Conservation (phyloP, 2,113 vertebrate genomes). For the Chlamydotis undulata region DNA sequence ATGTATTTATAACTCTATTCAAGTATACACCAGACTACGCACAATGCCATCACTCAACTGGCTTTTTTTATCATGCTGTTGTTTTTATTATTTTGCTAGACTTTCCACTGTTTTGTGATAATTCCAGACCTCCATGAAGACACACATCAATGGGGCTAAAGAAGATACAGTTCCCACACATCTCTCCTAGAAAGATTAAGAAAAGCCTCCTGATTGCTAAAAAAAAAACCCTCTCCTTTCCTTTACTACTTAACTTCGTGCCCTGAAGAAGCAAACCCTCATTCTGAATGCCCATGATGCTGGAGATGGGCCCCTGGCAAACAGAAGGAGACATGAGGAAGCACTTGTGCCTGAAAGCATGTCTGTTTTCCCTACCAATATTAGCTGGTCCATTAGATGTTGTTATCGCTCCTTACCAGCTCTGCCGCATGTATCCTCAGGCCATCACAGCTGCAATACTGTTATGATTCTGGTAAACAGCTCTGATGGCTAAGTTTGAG, state of each 20-base stretch:
- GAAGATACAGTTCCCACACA: neutral
- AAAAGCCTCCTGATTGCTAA: neutral
- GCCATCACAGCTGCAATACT: neutral
- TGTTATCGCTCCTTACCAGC: neutral
- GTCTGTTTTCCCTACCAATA: neutral
- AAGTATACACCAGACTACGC: neutral
- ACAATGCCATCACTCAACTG: neutral
- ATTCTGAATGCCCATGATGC: neutral
- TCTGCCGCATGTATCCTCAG: neutral
- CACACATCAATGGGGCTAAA: neutral
- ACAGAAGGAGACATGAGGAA: neutral
- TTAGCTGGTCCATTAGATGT: slow-evolving; percentile 5
- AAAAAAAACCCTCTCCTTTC: neutral
- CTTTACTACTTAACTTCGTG: neutral
- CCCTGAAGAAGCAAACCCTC: neutral
- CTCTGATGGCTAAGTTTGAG: neutral
- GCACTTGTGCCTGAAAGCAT: neutral
- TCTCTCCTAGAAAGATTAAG: neutral
- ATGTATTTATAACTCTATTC: neutral
- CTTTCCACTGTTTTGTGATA: neutral
- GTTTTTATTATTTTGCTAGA: neutral
- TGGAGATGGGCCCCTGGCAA: neutral
- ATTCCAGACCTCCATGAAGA: neutral
- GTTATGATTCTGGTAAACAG: neutral
- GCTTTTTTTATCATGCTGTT: neutral